Evolutionary conservation across 2,888 invertebrate species (phyloP), one percentile per base, ranked within the genome.

Genomic region (Epirrita christyi): DNA sequence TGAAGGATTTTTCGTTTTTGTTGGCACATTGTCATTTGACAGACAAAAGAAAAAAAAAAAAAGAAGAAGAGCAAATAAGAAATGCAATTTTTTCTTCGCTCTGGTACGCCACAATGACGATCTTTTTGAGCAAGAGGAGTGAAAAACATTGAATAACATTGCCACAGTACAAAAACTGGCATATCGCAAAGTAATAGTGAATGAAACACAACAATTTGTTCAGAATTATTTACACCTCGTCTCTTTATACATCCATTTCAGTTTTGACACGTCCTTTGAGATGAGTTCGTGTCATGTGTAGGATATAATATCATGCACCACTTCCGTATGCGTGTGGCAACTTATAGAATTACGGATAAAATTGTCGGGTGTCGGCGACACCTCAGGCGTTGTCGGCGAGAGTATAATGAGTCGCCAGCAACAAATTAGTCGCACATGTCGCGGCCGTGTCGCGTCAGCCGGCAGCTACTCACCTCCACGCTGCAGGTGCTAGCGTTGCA

Each of bases 341-440:
- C 86, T 86, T 86, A 83, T 80, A 83, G 83, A 86, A 88, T 86
- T 85, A 87, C 72, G 70, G 73, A 77, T 75, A 72, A 88, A 88
- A 89, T 87, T 86, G 81, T 73, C 75, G 21, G 73, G 78, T 81
- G 79, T 80, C 68, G 75, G 80, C 79, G 83, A 88, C 88, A 90
- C 90, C 88, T 88, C 87, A 72, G 87, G 89, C 88, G 81, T 77
- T 77, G 80, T 73, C 76, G 73, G 78, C 70, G 75, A 79, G 76
- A 75, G 72, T 64, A 82, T 90, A 89, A 90, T 89, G 84, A 88
- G 84, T 84, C 80, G 86, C 74, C 72, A 78, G 73, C 78, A 80
- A 85, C 90, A 88, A 90, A 91, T 91, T 89, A 88, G 88, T 79
- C 80, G 86, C 91, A 92, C 83, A 92, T 92, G 91, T 87, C 86